Evolutionary conservation across 2,888 invertebrate species (phyloP).

Genomic region (Pardosa pseudoannulata): DNA sequence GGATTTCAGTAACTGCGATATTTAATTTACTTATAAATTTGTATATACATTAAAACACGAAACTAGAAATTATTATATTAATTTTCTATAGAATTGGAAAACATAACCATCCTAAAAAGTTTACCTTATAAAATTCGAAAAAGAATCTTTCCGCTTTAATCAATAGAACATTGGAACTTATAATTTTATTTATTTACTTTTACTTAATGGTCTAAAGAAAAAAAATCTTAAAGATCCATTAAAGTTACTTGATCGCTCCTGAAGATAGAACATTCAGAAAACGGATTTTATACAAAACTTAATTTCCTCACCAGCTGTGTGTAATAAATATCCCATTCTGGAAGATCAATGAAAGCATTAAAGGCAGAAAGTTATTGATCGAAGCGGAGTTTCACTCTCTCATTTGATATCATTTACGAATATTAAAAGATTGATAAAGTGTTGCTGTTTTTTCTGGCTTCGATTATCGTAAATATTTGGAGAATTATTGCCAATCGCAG

Average conservation of each 20-base stretch:
- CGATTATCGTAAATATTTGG: background rate
- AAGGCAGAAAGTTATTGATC: slow-evolving; percentile 3
- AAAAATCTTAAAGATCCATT: background rate
- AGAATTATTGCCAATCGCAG: too few species aligned
- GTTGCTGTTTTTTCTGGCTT: background rate
- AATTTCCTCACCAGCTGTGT: slow-evolving; percentile 9
- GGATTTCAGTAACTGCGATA: too few species aligned
- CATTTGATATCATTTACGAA: slow-evolving; percentile 4
- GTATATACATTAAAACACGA: too few species aligned
- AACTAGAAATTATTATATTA: too few species aligned
- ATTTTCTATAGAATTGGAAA: too few species aligned
- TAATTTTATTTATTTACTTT: background rate
- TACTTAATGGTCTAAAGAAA: background rate
- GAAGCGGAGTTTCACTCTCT: background rate
- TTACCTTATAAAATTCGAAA: too few species aligned
- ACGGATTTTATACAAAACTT: slow-evolving; percentile 15
- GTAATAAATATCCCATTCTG: slow-evolving; percentile 4
- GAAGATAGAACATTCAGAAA: slow-evolving; percentile 10
- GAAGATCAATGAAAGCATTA: slow-evolving; percentile 15
- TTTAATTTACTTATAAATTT: too few species aligned
- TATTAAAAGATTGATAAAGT: slow-evolving; percentile 6
- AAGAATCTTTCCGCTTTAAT: too few species aligned
- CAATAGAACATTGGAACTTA: background rate
- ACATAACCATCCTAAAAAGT: too few species aligned
- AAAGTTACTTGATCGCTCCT: background rate